Evolutionary conservation across 2,888 invertebrate species (phyloP), one percentile per base, ranked within the genome.

Genomic region (Chrysina gloriosa): DNA sequence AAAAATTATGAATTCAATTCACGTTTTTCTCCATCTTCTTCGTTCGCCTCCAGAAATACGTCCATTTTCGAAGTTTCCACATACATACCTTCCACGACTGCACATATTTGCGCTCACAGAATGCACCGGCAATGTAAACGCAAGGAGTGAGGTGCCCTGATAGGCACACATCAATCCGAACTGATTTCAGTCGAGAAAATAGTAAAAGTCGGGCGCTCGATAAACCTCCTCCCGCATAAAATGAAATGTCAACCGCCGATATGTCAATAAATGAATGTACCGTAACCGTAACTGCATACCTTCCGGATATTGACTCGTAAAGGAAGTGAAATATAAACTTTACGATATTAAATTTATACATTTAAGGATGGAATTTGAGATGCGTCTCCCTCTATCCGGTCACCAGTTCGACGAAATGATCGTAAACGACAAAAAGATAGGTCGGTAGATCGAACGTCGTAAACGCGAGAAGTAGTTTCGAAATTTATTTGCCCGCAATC

Each of bases 181-280:
- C 50, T 64, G 48, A 25, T 50, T 64, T 25, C 64, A 19, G 29
- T 45, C 34, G 34, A 14, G 31, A n/a, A 50, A 31, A 64, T 19
- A 31, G 27, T 29, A 34, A 50, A 64, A 50, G 14, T 14, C 14
- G 27, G 11, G 6, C 16, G 34, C 36, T 34, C 64, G 25, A 64
- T 64, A 47, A 64, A 47, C 31, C 9, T 19, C 9, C 6, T 50
- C 11, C 64, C 31, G 34, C 25, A 48, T 23, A 64, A 50, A 64
- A 50, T 64, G 48, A 64, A 64, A 64, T 48, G 64, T 64, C 64
- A 64, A 63, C 47, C 47, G 63, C 16, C 45, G 63, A 48, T 34
- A 64, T 23, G 64, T 36, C 64, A 48, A 45, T 34, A 21, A 23
- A 50, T 50, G 31, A 64, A 64, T 16, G 29, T 11, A 34, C 25